Percentiles rank a stretch among this genome's conserved stretches.
phyloP scores from a whole-genome alignment of 2,797 vertebrate genomes.

The Argentina silus region DNA sequence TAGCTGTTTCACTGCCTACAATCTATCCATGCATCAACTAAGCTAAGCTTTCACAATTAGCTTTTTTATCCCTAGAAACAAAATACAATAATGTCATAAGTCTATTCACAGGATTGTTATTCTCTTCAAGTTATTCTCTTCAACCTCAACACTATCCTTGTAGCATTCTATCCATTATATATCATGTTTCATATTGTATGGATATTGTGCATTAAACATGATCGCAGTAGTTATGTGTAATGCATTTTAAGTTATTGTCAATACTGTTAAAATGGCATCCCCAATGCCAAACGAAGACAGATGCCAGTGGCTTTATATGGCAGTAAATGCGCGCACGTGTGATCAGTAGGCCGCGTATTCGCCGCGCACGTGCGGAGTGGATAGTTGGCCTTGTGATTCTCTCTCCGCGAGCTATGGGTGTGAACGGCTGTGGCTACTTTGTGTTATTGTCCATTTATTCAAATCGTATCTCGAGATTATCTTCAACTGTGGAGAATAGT shows the following conservation, averaged over 20 bases:
- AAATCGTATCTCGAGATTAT: too few relatives aligned
- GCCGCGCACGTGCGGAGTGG: slow-evolving; percentile 61
- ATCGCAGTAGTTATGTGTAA: too few relatives aligned
- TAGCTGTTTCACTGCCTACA: not conserved
- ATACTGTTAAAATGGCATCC: not conserved
- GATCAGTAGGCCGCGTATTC: slow-evolving; percentile 10
- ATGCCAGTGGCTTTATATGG: slow-evolving; percentile 21
- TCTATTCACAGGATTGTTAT: not conserved
- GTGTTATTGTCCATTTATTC: slow-evolving; percentile 36
- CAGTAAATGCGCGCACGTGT: slow-evolving; percentile 21
- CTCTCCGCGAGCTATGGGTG: slow-evolving; percentile 54
- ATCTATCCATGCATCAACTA: not conserved
- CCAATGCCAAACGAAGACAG: not conserved
- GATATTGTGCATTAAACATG: not conserved
- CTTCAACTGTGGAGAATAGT: too few relatives aligned
- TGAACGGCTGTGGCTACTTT: slow-evolving; percentile 51
- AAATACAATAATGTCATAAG: not conserved
- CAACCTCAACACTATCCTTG: too few relatives aligned
- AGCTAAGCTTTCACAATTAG: not conserved
- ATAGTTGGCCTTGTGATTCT: slow-evolving; percentile 70
- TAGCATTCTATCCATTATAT: too few relatives aligned
- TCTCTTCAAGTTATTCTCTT: not conserved
- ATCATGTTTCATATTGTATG: not conserved
- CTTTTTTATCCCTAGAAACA: not conserved
- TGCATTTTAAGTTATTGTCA: not conserved